Base-by-base conservation (phyloP, 2,113 vertebrate genomes). In the Mohoua ochrocephala region DNA sequence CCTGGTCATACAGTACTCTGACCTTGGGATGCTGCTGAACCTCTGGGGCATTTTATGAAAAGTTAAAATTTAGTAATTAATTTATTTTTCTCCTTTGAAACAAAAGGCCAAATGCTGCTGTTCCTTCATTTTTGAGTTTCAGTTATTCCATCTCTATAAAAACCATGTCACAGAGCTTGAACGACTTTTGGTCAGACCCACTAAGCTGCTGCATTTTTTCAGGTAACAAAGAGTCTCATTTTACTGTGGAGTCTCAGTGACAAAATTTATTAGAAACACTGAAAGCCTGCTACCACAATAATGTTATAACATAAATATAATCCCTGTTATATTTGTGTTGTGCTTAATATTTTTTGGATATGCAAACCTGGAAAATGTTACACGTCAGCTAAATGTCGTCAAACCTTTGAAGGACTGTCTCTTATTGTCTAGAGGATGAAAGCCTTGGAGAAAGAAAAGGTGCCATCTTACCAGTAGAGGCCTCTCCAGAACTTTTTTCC, bases 151-250 rank as follows among this genome's bases (percentile, higher is more conserved):
- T 9, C 27, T 45, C 52, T 50, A 15, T 22, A 82, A 78, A 76
- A 67, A 42, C 3, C 35, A 49, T 3, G 22, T 19, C 52, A 61
- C 28, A 77, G 64, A 63, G 53, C 21, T 59, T 82, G 39, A 47
- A 59, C 1, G 0, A 63, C 18, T 70, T 49, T 39, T 2, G 7
- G 13, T 42, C 52, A 71, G 20, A 50, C 2, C 1, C 9, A 10
- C 67, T 65, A 73, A 84, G 3, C 19, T 21, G 17, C 44, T 91
- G 27, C 10, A 21, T 56, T 87, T 81, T 83, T 42, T 50, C 50
- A 61, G 5, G 7, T 33, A 57, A 64, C 33, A 70, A 67, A 39
- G 8, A 53, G 15, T 30, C 35, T 37, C 42, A 44, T 71, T 84
- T 90, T 52, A 35, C 35, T 27, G 13, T 21, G 44, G 18, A 30